A percentile compares a stretch with the other conserved stretches of the same genome.
Conservation (phyloP, 1,140 invertebrate species). For the Helicoverpa zea region DNA sequence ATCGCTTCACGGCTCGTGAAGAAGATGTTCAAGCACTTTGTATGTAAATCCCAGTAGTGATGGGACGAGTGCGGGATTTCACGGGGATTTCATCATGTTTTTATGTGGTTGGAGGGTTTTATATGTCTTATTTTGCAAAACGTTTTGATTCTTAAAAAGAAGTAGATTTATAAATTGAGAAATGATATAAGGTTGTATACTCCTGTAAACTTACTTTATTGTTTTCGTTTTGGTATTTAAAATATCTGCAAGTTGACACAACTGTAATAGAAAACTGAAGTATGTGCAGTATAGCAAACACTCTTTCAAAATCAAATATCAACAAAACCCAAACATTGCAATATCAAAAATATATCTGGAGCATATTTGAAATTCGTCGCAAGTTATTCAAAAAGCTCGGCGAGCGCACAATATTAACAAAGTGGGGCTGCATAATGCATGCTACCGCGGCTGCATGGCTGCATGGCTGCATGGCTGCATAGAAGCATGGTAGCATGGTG, state of each 20-base stretch:
- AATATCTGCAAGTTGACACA: too few species aligned
- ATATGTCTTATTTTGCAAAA: too few species aligned
- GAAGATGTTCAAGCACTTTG: neutral
- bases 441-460: neutral
- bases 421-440: slow-evolving; percentile 62
- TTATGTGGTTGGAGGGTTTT: too few species aligned
- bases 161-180: too few species aligned
- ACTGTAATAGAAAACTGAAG: neutral
- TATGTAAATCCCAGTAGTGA: slow-evolving; percentile 1
- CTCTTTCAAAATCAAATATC: slow-evolving; percentile 21
- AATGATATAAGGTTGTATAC: too few species aligned
- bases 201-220: too few species aligned
- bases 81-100: too few species aligned
- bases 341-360: slow-evolving; percentile 27
- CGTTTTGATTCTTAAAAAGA: too few species aligned
- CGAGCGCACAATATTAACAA: slow-evolving; percentile 53
- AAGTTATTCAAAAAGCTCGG: slow-evolving; percentile 44
- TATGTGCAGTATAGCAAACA: neutral
- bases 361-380: neutral
- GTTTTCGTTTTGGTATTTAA: too few species aligned
- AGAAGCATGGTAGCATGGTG: neutral
- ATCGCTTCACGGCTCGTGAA: slow-evolving; percentile 33
- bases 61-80: neutral
- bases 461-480: neutral
- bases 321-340: neutral